Base-by-base conservation (phyloP, 2,113 vertebrate genomes). In the Actinemys pallida region DNA sequence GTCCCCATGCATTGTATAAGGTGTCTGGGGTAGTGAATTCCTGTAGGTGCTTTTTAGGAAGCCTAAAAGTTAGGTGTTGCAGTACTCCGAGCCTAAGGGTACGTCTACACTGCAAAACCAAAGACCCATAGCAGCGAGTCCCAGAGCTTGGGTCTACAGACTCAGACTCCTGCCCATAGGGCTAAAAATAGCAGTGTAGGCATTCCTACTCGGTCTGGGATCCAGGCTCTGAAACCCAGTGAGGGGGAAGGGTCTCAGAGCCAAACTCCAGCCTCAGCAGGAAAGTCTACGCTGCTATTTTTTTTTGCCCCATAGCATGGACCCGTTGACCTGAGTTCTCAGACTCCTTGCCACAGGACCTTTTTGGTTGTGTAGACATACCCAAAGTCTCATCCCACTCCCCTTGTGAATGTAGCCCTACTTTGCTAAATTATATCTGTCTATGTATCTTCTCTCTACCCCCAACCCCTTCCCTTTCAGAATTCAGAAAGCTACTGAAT, bases 401-500 rank as follows among this genome's bases (percentile, higher is more conserved):
- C 35, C 35, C n/a, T n/a, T 69, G 65, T 69, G 8, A 69, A n/a
- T 69, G 4, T 69, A 69, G 65, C 31, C 65, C 35, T 20, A 69
- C 35, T 92, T 91, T 88, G 27, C 84, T 72, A 72, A 59, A 45
- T 3, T 10, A 35, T 86, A 54, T 89, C 54, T 83, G 9, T 3
- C 17, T 52, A 86, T 83, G 1, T 84, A 10, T 90, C 90, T 90
- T 11, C 94, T 54, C 39, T 25, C 88, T 56, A n/a, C 35, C 89
- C 49, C 65, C 12, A 3, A 1, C 69, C 13, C 54, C n/a, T 45
- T 45, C n/a, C 88, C 87, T 93, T 96, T 39, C 95, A 99, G 99
- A 98, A 99, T 99, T 96, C 99, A 99, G 87, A 99, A 98, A 97
- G 99, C 99, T 82, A 99, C 99, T 0, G 99, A 99, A 83, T 99